Evolutionary conservation across 2,113 vertebrate genomes (phyloP).

Genomic region (Numida meleagris): DNA sequence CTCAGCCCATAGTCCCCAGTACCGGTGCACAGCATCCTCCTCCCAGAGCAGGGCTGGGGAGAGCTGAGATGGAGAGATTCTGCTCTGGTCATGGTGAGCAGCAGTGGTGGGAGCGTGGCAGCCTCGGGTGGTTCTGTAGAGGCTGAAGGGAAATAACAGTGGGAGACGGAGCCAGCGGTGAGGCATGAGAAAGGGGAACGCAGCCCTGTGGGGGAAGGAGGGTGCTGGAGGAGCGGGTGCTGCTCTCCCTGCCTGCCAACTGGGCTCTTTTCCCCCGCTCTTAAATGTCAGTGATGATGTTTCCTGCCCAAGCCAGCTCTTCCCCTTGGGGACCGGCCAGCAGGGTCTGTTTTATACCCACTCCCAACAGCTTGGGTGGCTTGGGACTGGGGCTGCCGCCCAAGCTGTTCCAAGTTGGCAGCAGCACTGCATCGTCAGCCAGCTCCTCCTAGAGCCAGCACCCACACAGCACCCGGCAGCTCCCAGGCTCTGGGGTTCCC

Average conservation of each 20-base stretch:
- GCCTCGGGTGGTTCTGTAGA: not conserved
- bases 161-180: not conserved
- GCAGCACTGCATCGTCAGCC: not conserved
- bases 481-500: not conserved
- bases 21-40: no score
- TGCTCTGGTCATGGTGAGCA: accelerated
- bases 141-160: not conserved
- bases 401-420: conserved; percentile 48
- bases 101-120: accelerated
- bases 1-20: not conserved
- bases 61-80: accelerated
- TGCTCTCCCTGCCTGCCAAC: not conserved
- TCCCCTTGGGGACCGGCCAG: conserved; percentile 54
- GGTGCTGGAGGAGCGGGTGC: not conserved
- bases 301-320: conserved; percentile 63
- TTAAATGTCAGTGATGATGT: conserved; percentile 50
- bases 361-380: conserved; percentile 65
- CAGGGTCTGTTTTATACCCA: conserved; percentile 50
- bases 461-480: accelerated
- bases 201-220: not conserved
- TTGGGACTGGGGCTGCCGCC: conserved; percentile 45
- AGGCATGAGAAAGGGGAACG: not conserved
- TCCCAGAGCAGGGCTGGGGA: not conserved
- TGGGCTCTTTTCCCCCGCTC: not conserved
- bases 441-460: not conserved